A percentile compares a stretch with the other conserved stretches of the same genome.
Conservation (phyloP, 2,797 vertebrate species). For the Pseudochirops corinnae region DNA sequence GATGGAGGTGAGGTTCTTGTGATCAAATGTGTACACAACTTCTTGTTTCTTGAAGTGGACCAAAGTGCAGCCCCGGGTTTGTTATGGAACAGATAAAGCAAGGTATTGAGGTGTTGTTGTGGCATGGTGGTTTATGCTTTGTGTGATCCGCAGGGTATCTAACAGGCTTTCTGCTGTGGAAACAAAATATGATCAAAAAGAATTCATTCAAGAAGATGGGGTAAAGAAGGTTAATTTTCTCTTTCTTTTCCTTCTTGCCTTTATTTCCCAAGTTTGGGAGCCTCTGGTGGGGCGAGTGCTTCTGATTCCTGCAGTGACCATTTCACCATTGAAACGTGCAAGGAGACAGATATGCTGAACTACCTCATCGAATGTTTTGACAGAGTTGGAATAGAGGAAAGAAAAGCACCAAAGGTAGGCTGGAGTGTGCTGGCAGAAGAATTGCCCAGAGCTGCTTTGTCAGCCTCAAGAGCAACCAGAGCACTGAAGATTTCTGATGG, state of each 20-base stretch:
- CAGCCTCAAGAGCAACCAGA: background rate
- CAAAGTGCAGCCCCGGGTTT: background rate
- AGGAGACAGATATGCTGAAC: slow-evolving; percentile 99
- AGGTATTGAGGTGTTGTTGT: background rate
- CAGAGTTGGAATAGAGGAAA: slow-evolving; percentile 99
- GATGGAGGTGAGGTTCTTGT: background rate
- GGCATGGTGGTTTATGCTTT: slow-evolving; percentile 69
- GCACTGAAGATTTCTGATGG: background rate
- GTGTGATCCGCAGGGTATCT: slow-evolving; percentile 33
- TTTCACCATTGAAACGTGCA: slow-evolving; percentile 97
- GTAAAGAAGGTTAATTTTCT: slow-evolving; percentile 37
- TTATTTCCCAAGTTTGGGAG: slow-evolving; percentile 89
- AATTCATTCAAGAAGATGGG: background rate
- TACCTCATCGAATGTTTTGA: slow-evolving; percentile 99
- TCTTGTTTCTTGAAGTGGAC: background rate
- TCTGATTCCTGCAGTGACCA: slow-evolving; percentile 94
- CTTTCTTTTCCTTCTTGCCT: slow-evolving; percentile 42
- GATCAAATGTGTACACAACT: background rate
- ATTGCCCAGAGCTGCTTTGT: background rate
- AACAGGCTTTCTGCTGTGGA: slow-evolving; percentile 62
- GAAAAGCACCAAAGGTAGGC: slow-evolving; percentile 97
- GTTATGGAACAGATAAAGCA: background rate
- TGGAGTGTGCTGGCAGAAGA: background rate
- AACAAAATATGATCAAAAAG: background rate
- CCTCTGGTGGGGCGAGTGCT: slow-evolving; percentile 90